Evolutionary conservation across 1,140 invertebrate genomes (phyloP), one percentile per base, ranked within the genome.

Genomic region (Drosophila albomicans): DNA sequence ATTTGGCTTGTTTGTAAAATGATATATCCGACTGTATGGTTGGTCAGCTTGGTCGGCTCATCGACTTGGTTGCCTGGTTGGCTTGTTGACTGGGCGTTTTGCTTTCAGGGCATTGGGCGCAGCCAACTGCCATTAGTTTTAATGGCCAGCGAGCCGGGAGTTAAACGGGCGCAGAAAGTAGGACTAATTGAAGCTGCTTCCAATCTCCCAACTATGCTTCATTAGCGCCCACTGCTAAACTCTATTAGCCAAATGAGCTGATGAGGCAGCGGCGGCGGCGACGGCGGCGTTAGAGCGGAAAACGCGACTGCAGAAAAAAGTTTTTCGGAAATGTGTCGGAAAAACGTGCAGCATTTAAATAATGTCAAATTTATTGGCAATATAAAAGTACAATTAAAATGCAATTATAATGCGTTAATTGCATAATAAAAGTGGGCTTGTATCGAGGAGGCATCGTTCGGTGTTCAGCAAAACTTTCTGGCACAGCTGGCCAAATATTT

Each of bases 381-480:
- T 71, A 51, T 48, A 70, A 64, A 85, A 88, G 72, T 75, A 82
- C 79, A 87, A 87, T 87, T 88, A 88, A 88, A 87, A 88, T 68
- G 72, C 77, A 82, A 87, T 88, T 88, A 71, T 58, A 70, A 56
- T 52, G 52, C 66, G 67, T 63, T 32, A 71, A 61, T 38, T 32
- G 35, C 52, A 45, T 32, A 16, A 58, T 20, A 15, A 48, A n/a
- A 30, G 15, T 25, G 41, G 65, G 56, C 13, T 32, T 59, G 51
- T 25, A 25, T 25, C 20, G 20, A 25, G 20, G 20, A 25, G 20
- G 20, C 20, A 25, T 25, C 20, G 20, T 25, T 25, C 20, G 20
- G 20, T 32, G 35, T 11, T n/a, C 41, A 13, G 20, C 25, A 3
- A 11, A 41, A 65, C 28, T n/a, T 64, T 56, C n/a, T 25, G 20